Conservation (phyloP, 2,113 vertebrate genomes). For the Silurus glanis region DNA sequence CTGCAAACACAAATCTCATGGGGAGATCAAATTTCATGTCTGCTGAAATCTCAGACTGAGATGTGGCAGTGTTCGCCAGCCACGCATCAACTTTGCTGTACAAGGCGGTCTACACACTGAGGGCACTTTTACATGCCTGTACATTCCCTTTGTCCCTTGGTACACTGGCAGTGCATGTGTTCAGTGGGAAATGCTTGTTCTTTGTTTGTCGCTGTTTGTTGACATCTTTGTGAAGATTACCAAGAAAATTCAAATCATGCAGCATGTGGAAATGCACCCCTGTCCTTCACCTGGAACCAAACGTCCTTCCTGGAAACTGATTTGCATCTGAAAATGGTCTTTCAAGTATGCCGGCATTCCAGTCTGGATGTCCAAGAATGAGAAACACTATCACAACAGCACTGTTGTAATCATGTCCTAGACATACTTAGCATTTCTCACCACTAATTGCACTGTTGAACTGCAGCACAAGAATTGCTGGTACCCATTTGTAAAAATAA, state of each 20-base stretch:
- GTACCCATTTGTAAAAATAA: neutral
- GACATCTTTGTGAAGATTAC: neutral
- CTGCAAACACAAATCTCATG: conserved; percentile 57
- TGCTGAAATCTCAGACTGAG: conserved; percentile 51
- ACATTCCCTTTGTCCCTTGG: neutral
- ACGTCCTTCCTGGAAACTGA: conserved; percentile 47
- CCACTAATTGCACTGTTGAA: neutral
- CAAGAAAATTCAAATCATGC: neutral
- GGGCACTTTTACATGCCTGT: neutral
- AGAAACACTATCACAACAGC: neutral
- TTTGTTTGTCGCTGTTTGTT: neutral
- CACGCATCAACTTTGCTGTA: neutral
- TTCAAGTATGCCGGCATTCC: conserved; percentile 63
- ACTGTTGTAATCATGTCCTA: neutral
- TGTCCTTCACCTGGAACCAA: neutral
- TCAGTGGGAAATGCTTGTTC: neutral
- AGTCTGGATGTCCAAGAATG: neutral
- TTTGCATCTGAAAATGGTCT: conserved; percentile 27
- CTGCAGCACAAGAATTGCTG: neutral
- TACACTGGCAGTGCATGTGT: neutral
- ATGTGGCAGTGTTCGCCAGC: neutral
- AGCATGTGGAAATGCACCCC: conserved; percentile 1
- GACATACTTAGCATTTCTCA: neutral
- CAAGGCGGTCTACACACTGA: neutral
- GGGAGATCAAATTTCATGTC: conserved; percentile 53